Conservation (phyloP, 1,140 invertebrate genomes). For the Lycorma delicatula region DNA sequence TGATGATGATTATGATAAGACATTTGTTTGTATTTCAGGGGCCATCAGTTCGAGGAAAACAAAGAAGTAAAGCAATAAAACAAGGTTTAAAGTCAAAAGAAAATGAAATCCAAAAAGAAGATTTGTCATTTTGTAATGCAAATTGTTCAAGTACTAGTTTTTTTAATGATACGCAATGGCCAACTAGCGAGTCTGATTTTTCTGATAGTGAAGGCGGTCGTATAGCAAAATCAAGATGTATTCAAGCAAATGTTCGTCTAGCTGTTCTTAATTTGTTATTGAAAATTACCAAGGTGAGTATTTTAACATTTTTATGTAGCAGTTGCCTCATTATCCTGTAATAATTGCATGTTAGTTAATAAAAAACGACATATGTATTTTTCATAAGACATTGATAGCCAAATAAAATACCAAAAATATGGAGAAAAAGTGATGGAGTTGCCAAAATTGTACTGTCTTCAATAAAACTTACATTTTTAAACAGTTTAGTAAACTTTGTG, state of each 20-base stretch:
- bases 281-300: conserved; percentile 12
- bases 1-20: no score
- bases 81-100: not conserved
- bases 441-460: no score
- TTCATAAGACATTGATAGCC: no score
- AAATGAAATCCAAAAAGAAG: not conserved
- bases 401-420: no score
- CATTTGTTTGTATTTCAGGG: not conserved
- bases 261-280: conserved; percentile 17
- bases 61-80: not conserved
- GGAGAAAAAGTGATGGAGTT: no score
- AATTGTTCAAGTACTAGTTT: no score
- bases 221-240: not conserved
- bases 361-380: no score
- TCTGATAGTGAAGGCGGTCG: conserved; percentile 15
- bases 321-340: no score
- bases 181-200: conserved; percentile 18
- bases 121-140: not conserved
- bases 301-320: not conserved
- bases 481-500: no score
- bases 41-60: not conserved
- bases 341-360: no score
- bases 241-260: conserved; percentile 15
- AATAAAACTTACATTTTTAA: no score
- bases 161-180: not conserved